Conservation (phyloP, 2,888 invertebrate genomes). For the Dromius quadrimaculatus region DNA sequence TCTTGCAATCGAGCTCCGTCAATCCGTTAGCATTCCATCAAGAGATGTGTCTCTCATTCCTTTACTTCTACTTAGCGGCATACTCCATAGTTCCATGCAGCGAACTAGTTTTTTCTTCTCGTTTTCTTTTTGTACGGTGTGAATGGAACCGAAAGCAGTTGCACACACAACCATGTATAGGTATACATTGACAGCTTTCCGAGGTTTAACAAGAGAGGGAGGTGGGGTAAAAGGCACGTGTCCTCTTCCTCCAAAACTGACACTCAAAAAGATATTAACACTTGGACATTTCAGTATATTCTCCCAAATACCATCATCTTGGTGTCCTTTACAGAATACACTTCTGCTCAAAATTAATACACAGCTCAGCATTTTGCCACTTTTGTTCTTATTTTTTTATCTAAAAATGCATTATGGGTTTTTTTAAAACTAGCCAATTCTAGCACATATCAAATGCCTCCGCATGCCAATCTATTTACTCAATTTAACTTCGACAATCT, state of each 20-base stretch:
- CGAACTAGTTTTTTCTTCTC: slow-evolving; percentile 48
- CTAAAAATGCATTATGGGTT: too few relatives aligned
- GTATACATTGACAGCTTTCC: slow-evolving; percentile 24
- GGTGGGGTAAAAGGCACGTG: slow-evolving; percentile 19
- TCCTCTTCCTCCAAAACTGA: slow-evolving; percentile 17
- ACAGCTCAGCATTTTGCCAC: too few relatives aligned
- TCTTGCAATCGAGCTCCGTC: slow-evolving; percentile 45
- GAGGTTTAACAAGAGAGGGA: slow-evolving; percentile 27
- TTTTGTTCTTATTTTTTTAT: too few relatives aligned
- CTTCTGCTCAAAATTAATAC: too few relatives aligned
- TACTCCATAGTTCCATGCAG: slow-evolving; percentile 16
- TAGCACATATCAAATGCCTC: too few relatives aligned
- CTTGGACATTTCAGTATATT: slow-evolving; percentile 10
- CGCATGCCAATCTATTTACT: too few relatives aligned
- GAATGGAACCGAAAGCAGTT: slow-evolving; percentile 51
- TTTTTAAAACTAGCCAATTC: too few relatives aligned
- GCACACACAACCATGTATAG: slow-evolving; percentile 36
- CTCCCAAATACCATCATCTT: too few relatives aligned
- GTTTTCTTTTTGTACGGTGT: slow-evolving; percentile 51
- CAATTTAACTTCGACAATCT: too few relatives aligned
- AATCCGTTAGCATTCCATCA: slow-evolving; percentile 51
- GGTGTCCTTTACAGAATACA: too few relatives aligned
- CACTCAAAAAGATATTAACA: slow-evolving; percentile 30
- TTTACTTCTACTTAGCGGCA: slow-evolving; percentile 24
- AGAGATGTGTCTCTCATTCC: slow-evolving; percentile 23